Evolutionary conservation across 2,113 vertebrate genomes (phyloP).

Genomic region (Barbus barbus): DNA sequence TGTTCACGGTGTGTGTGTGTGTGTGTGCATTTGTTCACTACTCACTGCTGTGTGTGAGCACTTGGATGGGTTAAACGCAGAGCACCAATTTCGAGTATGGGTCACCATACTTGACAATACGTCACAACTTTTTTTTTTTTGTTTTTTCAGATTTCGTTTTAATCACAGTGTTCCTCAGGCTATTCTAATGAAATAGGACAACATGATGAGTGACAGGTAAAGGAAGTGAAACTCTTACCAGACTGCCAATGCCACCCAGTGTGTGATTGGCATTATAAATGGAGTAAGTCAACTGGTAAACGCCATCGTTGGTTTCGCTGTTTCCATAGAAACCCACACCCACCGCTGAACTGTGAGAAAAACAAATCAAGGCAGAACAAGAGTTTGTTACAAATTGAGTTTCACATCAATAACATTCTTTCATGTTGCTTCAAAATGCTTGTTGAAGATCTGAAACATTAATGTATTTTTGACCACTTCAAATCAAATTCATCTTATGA

Average conservation of each 20-base stretch:
- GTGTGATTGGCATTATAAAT: slow-evolving; percentile 92
- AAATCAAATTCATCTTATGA: no score
- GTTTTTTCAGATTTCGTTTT: slow-evolving; percentile 21
- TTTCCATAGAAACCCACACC: slow-evolving; percentile 97
- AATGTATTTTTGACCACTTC: no score
- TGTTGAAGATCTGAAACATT: not conserved
- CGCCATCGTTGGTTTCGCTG: slow-evolving; percentile 93
- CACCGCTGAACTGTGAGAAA: slow-evolving; percentile 82
- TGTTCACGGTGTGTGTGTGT: no score
- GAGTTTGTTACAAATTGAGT: slow-evolving; percentile 23
- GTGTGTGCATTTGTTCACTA: no score
- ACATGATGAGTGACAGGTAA: slow-evolving; percentile 22
- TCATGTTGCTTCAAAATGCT: not conserved
- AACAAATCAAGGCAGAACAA: slow-evolving; percentile 10
- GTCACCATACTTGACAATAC: no score
- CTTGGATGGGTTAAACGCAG: no score
- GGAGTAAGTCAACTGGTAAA: slow-evolving; percentile 92
- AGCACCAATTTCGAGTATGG: no score
- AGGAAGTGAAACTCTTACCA: slow-evolving; percentile 79
- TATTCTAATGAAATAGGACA: slow-evolving; percentile 2
- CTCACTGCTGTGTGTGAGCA: no score
- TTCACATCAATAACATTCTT: not conserved
- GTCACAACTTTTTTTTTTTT: no score
- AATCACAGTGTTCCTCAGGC: slow-evolving; percentile 15
- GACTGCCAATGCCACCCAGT: slow-evolving; percentile 79